Evolutionary conservation across 1,140 invertebrate genomes (phyloP), one percentile per base, ranked within the genome.

Genomic region (Drosophila pallidifrons): DNA sequence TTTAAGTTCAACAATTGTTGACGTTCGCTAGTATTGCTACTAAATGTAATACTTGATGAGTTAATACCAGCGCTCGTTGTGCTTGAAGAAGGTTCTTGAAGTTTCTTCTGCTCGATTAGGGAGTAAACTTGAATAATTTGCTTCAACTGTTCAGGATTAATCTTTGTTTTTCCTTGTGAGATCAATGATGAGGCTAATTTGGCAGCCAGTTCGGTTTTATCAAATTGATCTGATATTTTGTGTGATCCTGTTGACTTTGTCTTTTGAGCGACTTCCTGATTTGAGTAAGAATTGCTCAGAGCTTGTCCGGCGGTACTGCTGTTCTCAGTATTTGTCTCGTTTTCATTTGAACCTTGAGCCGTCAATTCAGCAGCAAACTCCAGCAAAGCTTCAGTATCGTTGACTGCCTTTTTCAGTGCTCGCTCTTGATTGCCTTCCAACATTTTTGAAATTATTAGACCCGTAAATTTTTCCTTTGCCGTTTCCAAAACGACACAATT

Each of bases 91-190:
- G 8, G 20, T 1, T 82, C 71, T 6, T 54, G 28, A 3, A 64
- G 75, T 47, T 91, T 88, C 38, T 92, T 92, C 8, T 91, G 73
- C 47, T 92, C 77, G 49, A 92, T 81, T 10, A 81, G 13, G 0
- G 69, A 77, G 38, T 92, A 91, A 3, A 89, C 81, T 55, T 87
- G 78, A 52, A 92, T 69, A 5, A 92, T 82, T 69, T 92, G 78
- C 28, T 92, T 72, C 6, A 92, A 60, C 35, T 92, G 81, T 10
- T 86, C 79, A 11, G 76, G 67, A 15, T 85, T 79, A 16, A 92
- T 77, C 10, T 77, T 77, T 1, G 91, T 91, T 69, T 92, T 92
- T 3, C 91, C 91, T 57, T 92, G 91, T 6, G 91, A 91, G 0
- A 83, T 68, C 4, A 92, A 35, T 4, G 83, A 77, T 1, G 79